Base-by-base conservation (phyloP, 2,113 vertebrate genomes). In the Neodon shergylaensis region DNA sequence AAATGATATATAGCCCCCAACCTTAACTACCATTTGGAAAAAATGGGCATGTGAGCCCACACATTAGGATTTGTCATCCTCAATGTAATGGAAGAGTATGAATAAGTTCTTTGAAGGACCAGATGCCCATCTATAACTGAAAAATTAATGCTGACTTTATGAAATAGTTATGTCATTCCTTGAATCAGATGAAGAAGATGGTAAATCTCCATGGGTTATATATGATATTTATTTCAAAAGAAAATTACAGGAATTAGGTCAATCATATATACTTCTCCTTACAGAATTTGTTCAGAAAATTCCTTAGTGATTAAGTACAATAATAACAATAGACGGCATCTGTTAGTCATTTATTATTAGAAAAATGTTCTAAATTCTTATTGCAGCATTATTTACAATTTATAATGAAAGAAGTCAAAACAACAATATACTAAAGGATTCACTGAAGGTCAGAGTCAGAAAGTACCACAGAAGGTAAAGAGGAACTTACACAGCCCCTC, bases 381-480 rank as follows among this genome's bases (percentile, higher is more conserved):
- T 12, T 42, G 33, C 26, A 44, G 58, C 90, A 82, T 79, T 93
- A 65, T 94, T 92, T 84, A 65, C 7, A 85, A 93, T 94, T 88
- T 81, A 88, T 73, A 68, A 61, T 21, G 79, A 42, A 44, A 72
- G 26, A 95, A 91, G 13, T 3, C 0, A 42, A 83, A 74, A 33
- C 9, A 33, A 72, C 5, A 7, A 74, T 44, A 93, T 21, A 16
- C 10, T 83, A 52, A 74, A 73, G 79, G 94, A 65, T 54, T 90
- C 88, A 13, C 88, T 92, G 36, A 95, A 96, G 74, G 47, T 95
- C 61, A 72, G 39, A 97, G 31, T 12, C 44, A 81, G 82, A 89
- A 91, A 70, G 44, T 31, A 78, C 19, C 54, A 84, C 17, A 90
- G 19, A 65, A 26, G 11, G 19, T 28, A 22, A 2, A 82, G 28